These are phyloP conservation scores for Dolichoris vasculosae DNA, from an alignment of 1,140 invertebrate species.

Conservation along the genomic window DNA sequence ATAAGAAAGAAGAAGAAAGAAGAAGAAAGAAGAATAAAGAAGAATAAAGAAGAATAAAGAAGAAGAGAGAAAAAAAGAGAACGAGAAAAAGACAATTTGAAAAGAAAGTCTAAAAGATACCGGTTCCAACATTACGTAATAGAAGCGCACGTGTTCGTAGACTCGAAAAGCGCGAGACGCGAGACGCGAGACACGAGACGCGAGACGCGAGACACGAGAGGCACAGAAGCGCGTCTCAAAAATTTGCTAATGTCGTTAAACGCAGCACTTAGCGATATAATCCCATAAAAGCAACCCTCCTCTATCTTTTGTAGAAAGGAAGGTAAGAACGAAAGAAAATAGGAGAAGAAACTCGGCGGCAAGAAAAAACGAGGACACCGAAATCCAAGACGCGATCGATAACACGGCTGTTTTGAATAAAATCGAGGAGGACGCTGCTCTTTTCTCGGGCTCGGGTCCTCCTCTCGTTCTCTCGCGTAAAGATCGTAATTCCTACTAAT, in stretches of 20 bases:
- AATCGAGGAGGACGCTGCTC: slow-evolving; percentile 16
- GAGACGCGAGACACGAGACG: no score
- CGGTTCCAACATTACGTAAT: not conserved
- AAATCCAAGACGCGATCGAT: slow-evolving; percentile 56
- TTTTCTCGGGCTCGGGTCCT: not conserved
- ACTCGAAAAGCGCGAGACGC: slow-evolving; percentile 20
- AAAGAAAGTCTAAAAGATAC: no score
- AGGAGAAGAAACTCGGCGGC: not conserved
- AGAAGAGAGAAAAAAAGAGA: not conserved
- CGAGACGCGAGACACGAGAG: slow-evolving; percentile 9
- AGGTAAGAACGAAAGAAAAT: slow-evolving; percentile 25
- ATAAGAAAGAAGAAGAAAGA: not conserved
- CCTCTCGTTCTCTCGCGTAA: slow-evolving; percentile 8
- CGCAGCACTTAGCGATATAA: slow-evolving; percentile 46
- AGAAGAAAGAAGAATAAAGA: not conserved
- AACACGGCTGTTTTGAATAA: slow-evolving; percentile 33
- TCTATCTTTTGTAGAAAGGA: not conserved
- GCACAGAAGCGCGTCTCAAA: slow-evolving; percentile 23
- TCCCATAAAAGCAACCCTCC: slow-evolving; percentile 41
- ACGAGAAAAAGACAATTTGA: not conserved
- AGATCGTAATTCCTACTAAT: slow-evolving; percentile 68
- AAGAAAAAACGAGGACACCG: not conserved
- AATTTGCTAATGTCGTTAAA: slow-evolving; percentile 46
- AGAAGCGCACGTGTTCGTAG: not conserved
- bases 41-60: not conserved